A percentile compares a stretch with the other conserved stretches of the same genome.
phyloP scores from a whole-genome alignment of 2,888 invertebrate species.

The Hylaea fasciaria region DNA sequence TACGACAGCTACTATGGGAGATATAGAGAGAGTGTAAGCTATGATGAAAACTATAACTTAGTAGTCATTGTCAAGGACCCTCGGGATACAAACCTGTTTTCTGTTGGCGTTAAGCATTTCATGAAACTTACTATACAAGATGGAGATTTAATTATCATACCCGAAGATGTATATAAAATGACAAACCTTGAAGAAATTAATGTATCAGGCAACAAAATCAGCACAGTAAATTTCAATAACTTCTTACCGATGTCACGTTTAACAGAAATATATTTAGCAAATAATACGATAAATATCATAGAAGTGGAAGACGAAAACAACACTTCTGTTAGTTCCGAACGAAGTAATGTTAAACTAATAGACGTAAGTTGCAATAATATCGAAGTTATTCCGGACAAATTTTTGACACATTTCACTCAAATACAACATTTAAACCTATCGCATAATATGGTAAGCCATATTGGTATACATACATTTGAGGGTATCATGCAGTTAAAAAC shows the following conservation, averaged over 20 bases:
- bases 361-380: slow-evolving; percentile 21
- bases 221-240: slow-evolving; percentile 14
- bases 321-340: neutral
- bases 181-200: slow-evolving; percentile 2
- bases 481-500: slow-evolving; percentile 20
- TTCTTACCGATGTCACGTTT: slow-evolving; percentile 4
- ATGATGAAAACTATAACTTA: slow-evolving; percentile 18
- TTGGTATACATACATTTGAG: slow-evolving; percentile 23
- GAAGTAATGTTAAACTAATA: slow-evolving; percentile 12
- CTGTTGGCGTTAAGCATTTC: neutral
- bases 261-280: slow-evolving; percentile 4
- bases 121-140: slow-evolving; percentile 7
- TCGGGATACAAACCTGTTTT: slow-evolving; percentile 2
- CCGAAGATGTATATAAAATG: slow-evolving; percentile 18
- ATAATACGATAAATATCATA: slow-evolving; percentile 18
- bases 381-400: slow-evolving; percentile 16
- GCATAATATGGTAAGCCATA: slow-evolving; percentile 16
- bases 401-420: slow-evolving; percentile 8
- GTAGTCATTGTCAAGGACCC: slow-evolving; percentile 4
- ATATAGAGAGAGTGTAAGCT: neutral
- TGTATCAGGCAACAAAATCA: slow-evolving; percentile 13
- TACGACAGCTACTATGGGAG: neutral
- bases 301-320: neutral
- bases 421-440: slow-evolving; percentile 22
- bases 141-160: slow-evolving; percentile 12